Evolutionary conservation across 64 coral and sea anemone genomes (phyloP), one percentile per base, ranked within the genome.

Genomic region (Actinia equina): DNA sequence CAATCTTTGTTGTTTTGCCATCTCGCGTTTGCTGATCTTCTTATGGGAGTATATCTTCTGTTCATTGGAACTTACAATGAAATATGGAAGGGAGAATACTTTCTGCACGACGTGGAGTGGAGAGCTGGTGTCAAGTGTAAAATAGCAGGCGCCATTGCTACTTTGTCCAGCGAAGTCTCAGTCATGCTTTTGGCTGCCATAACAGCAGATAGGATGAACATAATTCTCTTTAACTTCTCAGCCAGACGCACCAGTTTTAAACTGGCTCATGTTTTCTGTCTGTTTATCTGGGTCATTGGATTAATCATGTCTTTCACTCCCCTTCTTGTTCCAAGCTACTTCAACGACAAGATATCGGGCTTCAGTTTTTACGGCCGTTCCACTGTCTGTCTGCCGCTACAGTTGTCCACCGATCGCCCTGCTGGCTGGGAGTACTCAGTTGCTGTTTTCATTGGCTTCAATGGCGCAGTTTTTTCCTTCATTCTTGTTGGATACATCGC

Each of bases 401-500:
- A 85, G 23, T 55, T 85, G 37, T 85, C 83, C 44, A n/a, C 49
- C 56, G 25, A 20, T 62, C 22, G 37, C 20, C 49, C 77, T 69
- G 86, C 86, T 12, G 86, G 86, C 49, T 87, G 86, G 86, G 69
- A 87, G 49, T 87, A 87, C 53, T 87, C 86, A 17, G 86, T 87
- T 77, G 86, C 43, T 42, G 22, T 87, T 37, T 87, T 87, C 18
- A 87, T 87, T 43, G 86, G 19, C 77, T 87, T 87, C 23, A 87
- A 87, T 58, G 55, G 55, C 55, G 55, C 11, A 57, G 55, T 12
- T 57, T 57, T 57, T 57, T 12, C 11, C 15, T 57, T 57, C 55
- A 57, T 57, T 16, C 15, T 57, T 13, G 15, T 57, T 57, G 55
- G 55, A 57, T 57, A 57, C 55, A 57, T 12, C 13, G 55, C 55